phyloP scores from a whole-genome alignment of 2,113 vertebrate genomes.

The Callipepla squamata region DNA sequence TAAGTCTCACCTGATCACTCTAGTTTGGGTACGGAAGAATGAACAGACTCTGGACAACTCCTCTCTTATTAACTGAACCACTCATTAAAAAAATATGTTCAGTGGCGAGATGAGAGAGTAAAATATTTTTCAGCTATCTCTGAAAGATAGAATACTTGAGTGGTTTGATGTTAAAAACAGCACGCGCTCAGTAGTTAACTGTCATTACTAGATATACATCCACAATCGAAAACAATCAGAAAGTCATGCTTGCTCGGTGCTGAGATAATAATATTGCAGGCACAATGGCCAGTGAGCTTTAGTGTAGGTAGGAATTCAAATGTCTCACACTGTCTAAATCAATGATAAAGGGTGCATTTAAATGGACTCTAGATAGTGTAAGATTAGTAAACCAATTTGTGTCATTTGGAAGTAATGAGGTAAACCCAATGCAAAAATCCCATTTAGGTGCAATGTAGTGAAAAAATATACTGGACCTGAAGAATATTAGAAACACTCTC shows the following conservation, averaged over 20 bases:
- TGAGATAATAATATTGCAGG: conserved; percentile 53
- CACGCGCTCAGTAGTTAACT: not conserved
- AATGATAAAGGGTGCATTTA: conserved; percentile 69
- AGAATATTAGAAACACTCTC: conserved; percentile 60
- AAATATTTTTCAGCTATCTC: not conserved
- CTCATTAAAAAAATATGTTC: not conserved
- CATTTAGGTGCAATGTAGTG: conserved; percentile 63
- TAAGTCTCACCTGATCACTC: not conserved
- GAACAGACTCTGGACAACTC: not conserved
- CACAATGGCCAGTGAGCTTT: conserved; percentile 43
- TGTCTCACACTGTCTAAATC: conserved; percentile 70
- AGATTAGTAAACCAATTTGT: conserved; percentile 74
- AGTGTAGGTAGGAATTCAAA: conserved; percentile 64
- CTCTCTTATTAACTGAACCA: not conserved
- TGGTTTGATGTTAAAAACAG: conserved; percentile 21
- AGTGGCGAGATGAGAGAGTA: not conserved
- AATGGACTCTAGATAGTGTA: conserved; percentile 56
- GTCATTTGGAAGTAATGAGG: conserved; percentile 75
- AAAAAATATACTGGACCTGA: conserved; percentile 64
- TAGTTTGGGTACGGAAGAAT: rapidly evolving
- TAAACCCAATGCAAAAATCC: conserved; percentile 56
- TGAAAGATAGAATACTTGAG: not conserved
- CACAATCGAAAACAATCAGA: conserved; percentile 18
- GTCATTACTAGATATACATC: conserved; percentile 22
- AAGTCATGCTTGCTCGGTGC: not conserved